A percentile compares a stretch with the other conserved stretches of the same genome.
phyloP scores from a whole-genome alignment of 2,797 vertebrate species.

The Mycteria americana region DNA sequence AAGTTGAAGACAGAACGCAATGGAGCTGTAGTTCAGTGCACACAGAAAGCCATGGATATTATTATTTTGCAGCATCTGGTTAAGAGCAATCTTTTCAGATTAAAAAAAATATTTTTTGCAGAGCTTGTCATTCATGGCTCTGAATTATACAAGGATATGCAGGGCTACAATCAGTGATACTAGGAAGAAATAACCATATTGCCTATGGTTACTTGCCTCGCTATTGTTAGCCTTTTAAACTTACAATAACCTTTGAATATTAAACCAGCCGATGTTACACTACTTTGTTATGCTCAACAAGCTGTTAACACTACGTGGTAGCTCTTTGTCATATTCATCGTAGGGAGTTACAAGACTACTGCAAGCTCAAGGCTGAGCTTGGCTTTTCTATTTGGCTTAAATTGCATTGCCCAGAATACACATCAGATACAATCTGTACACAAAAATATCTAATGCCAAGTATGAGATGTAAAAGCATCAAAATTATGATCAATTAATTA shows the following conservation, averaged over 20 bases:
- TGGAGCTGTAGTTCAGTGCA: neutral
- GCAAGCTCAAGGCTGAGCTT: neutral
- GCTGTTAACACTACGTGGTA: neutral
- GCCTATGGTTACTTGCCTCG: neutral
- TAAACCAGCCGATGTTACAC: neutral
- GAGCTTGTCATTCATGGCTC: neutral
- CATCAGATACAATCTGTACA: neutral
- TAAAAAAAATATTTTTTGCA: neutral
- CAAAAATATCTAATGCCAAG: neutral
- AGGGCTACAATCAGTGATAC: neutral
- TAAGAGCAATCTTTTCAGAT: neutral
- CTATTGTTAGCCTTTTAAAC: neutral
- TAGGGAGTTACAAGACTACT: neutral
- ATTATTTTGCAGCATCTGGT: neutral
- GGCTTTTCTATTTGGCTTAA: neutral
- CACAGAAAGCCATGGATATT: neutral
- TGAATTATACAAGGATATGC: neutral
- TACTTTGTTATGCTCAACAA: neutral
- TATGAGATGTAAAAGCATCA: neutral
- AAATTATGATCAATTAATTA: neutral
- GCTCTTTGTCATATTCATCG: neutral
- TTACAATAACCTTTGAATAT: neutral
- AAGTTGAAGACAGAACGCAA: neutral
- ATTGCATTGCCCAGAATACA: neutral
- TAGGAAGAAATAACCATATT: neutral